phyloP scores from a whole-genome alignment of 2,113 vertebrate species.

The Machaerirhynchus nigripectus region DNA sequence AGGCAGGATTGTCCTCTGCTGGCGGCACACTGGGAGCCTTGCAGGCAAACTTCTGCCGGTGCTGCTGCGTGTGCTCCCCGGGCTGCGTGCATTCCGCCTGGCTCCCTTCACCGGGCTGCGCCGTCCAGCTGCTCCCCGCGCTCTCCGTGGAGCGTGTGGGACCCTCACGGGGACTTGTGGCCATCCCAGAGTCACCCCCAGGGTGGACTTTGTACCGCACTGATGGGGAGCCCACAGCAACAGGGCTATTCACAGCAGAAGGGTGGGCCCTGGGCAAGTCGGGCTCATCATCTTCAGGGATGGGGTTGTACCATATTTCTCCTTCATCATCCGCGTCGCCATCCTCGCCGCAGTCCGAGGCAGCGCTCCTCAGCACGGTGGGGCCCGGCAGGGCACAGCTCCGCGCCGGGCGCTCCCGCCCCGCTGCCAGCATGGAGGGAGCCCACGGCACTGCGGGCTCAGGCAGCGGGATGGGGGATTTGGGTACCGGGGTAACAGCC shows the following conservation, averaged over 20 bases:
- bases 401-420: not conserved
- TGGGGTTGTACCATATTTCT: constrained; percentile 99
- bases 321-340: constrained; percentile 94
- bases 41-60: constrained; percentile 71
- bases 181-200: constrained; percentile 13
- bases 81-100: constrained; percentile 63
- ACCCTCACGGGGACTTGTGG: not conserved
- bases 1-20: constrained; percentile 72
- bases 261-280: not conserved
- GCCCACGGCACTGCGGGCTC: constrained; percentile 50
- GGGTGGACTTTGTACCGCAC: constrained; percentile 49
- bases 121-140: not conserved
- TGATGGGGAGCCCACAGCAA: not conserved
- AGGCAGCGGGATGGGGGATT: constrained; percentile 37
- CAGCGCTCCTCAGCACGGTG: not conserved
- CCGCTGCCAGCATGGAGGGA: not conserved
- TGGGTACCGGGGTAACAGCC: constrained; percentile 27
- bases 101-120: constrained; percentile 45
- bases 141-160: constrained; percentile 14
- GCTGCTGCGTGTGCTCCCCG: constrained; percentile 71
- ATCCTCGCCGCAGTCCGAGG: constrained; percentile 82
- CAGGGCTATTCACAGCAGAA: constrained; percentile 21
- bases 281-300: constrained; percentile 91
- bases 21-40: constrained; percentile 38
- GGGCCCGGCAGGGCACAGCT: not conserved